Conservation (phyloP, 1,140 invertebrate species). For the Drosophila ficusphila region DNA sequence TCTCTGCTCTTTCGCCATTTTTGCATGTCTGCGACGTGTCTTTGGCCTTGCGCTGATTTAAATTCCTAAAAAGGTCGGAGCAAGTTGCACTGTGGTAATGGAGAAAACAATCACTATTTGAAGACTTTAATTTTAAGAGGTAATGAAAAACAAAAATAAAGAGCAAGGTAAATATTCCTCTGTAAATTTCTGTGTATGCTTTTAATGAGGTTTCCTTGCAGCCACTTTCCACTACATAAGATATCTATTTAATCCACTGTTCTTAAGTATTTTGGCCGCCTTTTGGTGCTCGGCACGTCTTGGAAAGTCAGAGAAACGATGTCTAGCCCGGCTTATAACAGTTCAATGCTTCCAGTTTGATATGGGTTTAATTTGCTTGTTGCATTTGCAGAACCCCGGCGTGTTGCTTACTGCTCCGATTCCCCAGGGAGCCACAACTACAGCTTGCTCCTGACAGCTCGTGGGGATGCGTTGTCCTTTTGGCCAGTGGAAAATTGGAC, state of each 20-base stretch:
- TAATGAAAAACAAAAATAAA: too few relatives aligned
- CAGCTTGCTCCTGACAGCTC: constrained; percentile 33
- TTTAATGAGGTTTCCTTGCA: background rate
- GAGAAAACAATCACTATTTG: too few relatives aligned
- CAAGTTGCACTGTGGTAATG: constrained; percentile 19
- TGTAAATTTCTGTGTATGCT: background rate
- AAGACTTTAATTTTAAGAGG: too few relatives aligned
- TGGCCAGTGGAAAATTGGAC: constrained; percentile 21
- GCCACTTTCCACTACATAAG: background rate
- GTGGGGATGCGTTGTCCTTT: constrained; percentile 9
- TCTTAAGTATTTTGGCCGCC: background rate
- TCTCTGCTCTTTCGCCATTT: constrained; percentile 14
- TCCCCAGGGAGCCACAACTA: constrained; percentile 10
- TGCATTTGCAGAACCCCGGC: constrained; percentile 11
- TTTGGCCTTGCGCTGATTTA: constrained; percentile 40
- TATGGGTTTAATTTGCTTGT: constrained; percentile 70
- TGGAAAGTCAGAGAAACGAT: constrained; percentile 7
- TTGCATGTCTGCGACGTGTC: constrained; percentile 61
- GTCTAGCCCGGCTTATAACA: constrained; percentile 61
- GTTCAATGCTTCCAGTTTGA: constrained; percentile 72
- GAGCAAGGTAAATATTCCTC: too few relatives aligned
- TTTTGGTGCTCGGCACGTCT: constrained; percentile 15
- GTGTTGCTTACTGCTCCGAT: constrained; percentile 29
- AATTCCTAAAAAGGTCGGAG: constrained; percentile 41
- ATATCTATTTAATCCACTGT: constrained; percentile 16